phyloP scores from a whole-genome alignment of 2,113 vertebrate genomes.

The Anhinga rufa region DNA sequence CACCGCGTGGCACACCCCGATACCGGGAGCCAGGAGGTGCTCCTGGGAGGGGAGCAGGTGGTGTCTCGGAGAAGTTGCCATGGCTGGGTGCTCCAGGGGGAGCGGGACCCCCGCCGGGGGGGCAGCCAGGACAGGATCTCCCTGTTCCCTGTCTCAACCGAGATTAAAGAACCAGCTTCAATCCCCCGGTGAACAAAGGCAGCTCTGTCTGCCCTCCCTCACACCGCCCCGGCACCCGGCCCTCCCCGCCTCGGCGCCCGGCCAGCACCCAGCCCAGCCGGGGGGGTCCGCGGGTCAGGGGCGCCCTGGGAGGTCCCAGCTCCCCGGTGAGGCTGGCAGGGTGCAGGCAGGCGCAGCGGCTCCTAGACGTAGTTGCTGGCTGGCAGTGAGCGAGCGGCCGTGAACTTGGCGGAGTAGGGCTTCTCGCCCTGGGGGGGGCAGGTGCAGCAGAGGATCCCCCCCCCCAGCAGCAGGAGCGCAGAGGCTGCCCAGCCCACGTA shows the following conservation, averaged over 20 bases:
- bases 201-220: background rate
- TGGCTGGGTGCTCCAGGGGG: background rate
- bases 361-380: constrained; percentile 84
- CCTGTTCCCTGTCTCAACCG: background rate
- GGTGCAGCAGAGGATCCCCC: constrained; percentile 82
- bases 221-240: background rate
- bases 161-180: constrained; percentile 36
- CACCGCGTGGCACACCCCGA: background rate
- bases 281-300: background rate
- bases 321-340: background rate
- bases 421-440: constrained; percentile 74
- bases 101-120: background rate
- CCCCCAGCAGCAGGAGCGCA: constrained; percentile 80
- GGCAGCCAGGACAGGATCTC: background rate
- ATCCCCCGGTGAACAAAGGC: constrained; percentile 23
- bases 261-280: background rate
- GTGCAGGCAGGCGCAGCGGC: background rate
- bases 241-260: background rate
- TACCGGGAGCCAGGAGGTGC: background rate
- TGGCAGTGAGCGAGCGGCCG: constrained; percentile 67
- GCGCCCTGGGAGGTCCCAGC: background rate
- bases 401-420: constrained; percentile 83
- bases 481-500: constrained; percentile 89
- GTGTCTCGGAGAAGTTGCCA: background rate
- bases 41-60: background rate